Base-by-base conservation (phyloP, 2,113 vertebrate genomes). In the Actenoides hombroni region DNA sequence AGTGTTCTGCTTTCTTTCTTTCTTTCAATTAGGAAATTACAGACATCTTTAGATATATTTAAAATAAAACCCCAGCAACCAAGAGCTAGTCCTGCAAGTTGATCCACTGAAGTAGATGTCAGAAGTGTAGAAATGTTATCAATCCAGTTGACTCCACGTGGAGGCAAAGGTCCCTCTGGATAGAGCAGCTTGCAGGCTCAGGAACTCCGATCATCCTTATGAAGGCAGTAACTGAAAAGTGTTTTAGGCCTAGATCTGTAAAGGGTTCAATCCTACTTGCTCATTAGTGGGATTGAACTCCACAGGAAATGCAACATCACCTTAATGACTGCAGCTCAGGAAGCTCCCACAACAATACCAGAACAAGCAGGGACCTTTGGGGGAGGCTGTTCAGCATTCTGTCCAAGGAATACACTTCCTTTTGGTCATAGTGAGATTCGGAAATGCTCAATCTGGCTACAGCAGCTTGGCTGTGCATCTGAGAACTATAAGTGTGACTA, bases 121-220 rank as follows among this genome's bases (percentile, higher is more conserved):
- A 83, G 70, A 60, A 76, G 29, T 9, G 16, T 0, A 82, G 39
- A 31, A 51, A 18, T 69, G 74, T 76, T 61, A 65, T 92, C 88
- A 96, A 89, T 91, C 74, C 61, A 46, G 57, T 8, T 76, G 70
- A 92, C 86, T 94, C 80, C 88, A 96, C 83, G 77, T 79, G 92
- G 86, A 94, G 46, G 83, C 81, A 95, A 89, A 93, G 53, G 63
- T 91, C 86, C 20, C 61, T 89, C 54, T 81, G 64, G 63, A 71
- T 2, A 24, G 51, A 83, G 79, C 92, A 89, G 73, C 1, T 0
- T 49, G 44, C 69, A 76, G 53, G 53, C 53, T 85, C 17, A 2
- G 53, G 70, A 91, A 28, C 61, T 57, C 64, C 1, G 0, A 53
- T 46, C 70, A 65, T 83, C 46, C 80, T 79, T 51, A 37, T 0